Evolutionary conservation across 2,797 vertebrate genomes (phyloP).

Genomic region (Semotilus atromaculatus): DNA sequence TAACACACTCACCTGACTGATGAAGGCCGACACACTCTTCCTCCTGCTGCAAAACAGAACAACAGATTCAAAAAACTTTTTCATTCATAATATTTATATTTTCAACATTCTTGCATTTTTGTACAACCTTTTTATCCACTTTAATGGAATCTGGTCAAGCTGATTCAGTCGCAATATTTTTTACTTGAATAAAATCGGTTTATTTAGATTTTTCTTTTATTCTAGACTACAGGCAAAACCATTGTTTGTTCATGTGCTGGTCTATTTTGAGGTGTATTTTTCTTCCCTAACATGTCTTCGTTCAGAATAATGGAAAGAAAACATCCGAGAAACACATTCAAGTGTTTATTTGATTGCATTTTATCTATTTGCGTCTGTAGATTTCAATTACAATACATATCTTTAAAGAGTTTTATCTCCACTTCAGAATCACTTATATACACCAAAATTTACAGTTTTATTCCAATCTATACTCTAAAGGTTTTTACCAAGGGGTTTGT

Average conservation of each 20-base stretch:
- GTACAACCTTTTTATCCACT: not conserved
- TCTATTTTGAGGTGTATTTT: not conserved
- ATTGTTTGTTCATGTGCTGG: not conserved
- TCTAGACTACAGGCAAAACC: not conserved
- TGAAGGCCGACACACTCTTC: constrained; percentile 55
- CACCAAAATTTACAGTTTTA: not conserved
- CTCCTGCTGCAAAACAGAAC: constrained; percentile 49
- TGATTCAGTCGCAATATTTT: no score
- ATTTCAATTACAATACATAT: not conserved
- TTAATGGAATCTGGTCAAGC: not conserved
- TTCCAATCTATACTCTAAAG: not conserved
- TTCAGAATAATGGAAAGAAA: not conserved
- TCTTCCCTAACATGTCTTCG: not conserved
- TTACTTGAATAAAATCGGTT: no score
- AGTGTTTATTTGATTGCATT: not conserved
- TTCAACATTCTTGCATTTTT: not conserved
- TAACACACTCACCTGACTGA: constrained; percentile 51
- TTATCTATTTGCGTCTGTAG: not conserved
- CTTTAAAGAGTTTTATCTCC: not conserved
- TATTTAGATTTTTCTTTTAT: no score
- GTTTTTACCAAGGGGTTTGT: not conserved
- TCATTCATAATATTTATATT: not conserved
- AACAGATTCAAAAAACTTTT: not conserved
- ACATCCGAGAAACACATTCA: not conserved
- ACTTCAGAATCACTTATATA: not conserved